phyloP scores from a whole-genome alignment of 2,113 vertebrate species.

The Collichthys lucidus region DNA sequence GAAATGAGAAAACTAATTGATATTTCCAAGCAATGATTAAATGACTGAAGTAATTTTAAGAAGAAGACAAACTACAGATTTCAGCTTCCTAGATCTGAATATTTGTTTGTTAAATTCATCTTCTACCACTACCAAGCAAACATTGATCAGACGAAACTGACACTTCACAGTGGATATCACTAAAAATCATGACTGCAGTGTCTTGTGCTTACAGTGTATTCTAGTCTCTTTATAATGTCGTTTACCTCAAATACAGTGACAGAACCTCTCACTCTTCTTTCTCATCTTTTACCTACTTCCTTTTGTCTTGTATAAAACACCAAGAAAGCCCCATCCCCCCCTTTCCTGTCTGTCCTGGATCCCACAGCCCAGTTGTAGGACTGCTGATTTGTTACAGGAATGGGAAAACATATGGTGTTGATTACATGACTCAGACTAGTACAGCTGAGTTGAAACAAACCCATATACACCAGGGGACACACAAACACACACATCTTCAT shows the following conservation, averaged over 20 bases:
- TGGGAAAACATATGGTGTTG: slow-evolving; percentile 53
- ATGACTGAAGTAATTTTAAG: neutral
- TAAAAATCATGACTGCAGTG: neutral
- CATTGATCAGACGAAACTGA: neutral
- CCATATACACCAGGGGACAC: neutral
- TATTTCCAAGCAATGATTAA: neutral
- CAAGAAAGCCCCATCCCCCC: neutral
- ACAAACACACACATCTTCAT: slow-evolving; percentile 14
- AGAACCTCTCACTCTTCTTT: neutral
- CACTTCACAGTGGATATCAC: neutral
- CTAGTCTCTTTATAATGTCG: no score
- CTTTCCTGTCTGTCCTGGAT: neutral
- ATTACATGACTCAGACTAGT: slow-evolving; percentile 55
- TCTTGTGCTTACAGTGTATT: neutral
- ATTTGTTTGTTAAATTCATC: neutral
- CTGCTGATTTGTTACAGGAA: slow-evolving; percentile 40
- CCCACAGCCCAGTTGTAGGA: slow-evolving; percentile 17
- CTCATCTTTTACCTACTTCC: neutral
- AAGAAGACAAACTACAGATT: neutral
- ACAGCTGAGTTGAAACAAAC: slow-evolving; percentile 34
- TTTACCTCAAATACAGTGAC: neutral
- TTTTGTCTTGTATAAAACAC: slow-evolving; percentile 1
- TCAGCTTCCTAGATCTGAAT: neutral
- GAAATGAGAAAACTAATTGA: neutral
- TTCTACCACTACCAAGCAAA: neutral